A percentile compares a stretch with the other conserved stretches of the same genome.
phyloP scores from a whole-genome alignment of 2,113 vertebrate genomes.

The Gambusia holbrooki region DNA sequence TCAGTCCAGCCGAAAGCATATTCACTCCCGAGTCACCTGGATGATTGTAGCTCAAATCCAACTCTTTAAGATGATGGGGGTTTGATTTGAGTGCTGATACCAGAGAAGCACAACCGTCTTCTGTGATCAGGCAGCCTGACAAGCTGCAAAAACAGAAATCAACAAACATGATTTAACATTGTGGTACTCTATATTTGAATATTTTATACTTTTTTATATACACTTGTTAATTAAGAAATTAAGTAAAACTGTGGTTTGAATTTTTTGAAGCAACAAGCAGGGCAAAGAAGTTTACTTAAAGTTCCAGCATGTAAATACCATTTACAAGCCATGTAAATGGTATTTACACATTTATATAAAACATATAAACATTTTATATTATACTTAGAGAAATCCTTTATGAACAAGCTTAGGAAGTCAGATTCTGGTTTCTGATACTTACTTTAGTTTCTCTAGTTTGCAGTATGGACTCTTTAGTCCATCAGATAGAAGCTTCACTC shows the following conservation, averaged over 20 bases:
- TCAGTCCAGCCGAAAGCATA: background rate
- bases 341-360: too few relatives aligned
- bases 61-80: background rate
- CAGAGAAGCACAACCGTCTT: background rate
- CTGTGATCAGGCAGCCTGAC: background rate
- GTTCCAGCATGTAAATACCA: too few relatives aligned
- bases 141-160: background rate
- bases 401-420: too few relatives aligned
- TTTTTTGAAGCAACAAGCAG: too few relatives aligned
- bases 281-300: too few relatives aligned
- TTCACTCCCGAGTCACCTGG: background rate
- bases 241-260: too few relatives aligned
- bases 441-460: background rate
- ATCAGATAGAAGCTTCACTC: background rate
- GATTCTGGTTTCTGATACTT: background rate
- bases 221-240: too few relatives aligned
- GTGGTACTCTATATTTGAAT: too few relatives aligned
- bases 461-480: background rate
- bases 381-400: too few relatives aligned
- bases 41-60: background rate
- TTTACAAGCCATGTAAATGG: too few relatives aligned
- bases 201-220: too few relatives aligned
- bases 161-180: background rate
- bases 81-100: background rate
- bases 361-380: too few relatives aligned